Base-by-base conservation (phyloP, 1,140 invertebrate species). In the Belonocnema kinseyi region DNA sequence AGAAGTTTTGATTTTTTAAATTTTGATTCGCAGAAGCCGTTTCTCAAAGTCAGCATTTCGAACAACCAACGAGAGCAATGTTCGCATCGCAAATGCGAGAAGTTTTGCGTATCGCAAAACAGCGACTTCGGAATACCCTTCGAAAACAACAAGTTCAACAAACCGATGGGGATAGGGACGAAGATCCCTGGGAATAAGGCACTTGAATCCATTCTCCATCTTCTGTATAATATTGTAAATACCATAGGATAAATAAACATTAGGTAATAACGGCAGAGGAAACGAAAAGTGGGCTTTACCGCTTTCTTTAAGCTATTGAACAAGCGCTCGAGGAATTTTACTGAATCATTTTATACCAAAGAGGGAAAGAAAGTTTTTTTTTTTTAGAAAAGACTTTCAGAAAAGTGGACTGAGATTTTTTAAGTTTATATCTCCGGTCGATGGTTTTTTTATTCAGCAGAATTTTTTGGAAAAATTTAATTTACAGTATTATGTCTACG, bases 21-120 rank as follows among this genome's bases (percentile, higher is more conserved):
- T 16, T 66, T 66, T 66, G 10, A 66, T 66, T 46, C 40, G 21
- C 16, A 66, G 61, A 66, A 46, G 61, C 61, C 33, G 61, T 66
- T 40, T 66, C 61, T n/a, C 61, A 66, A 16, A 66, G 61, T 14
- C 61, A 66, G 61, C 61, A 66, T 66, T 66, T 66, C 40, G 61
- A 66, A 26, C 61, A 66, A 66, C 61, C 61, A 13, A 66, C 61
- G 33, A 66, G 61, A n/a, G 61, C 61, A 66, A 66, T 66, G 61
- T 66, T 66, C n/a, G 61, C 61, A 11, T 66, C 61, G 3, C 61
- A 66, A n/a, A 66, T 66, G 61, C 61, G 61, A 66, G 61, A 66
- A 66, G 61, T 66, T n/a, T 16, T 66, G 2, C 61, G 61, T 46
- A 66, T 66, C 33, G 61, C 61, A 66, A 66, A 66, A 66, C 61